phyloP scores from a whole-genome alignment of 2,113 vertebrate genomes.

The Spilogale gracilis region DNA sequence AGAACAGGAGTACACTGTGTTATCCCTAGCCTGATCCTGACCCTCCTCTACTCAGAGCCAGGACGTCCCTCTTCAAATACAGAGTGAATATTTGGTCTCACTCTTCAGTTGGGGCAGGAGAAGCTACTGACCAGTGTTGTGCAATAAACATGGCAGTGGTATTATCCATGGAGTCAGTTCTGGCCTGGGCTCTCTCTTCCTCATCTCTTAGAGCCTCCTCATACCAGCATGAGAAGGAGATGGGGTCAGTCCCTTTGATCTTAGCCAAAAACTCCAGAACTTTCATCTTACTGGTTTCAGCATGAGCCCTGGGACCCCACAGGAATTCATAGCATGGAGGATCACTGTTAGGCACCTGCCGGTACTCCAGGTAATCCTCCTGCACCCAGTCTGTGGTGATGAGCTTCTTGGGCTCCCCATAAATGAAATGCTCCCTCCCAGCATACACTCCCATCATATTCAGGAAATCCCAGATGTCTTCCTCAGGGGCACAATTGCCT shows the following conservation, averaged over 20 bases:
- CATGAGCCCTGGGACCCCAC: conserved; percentile 70
- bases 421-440: conserved; percentile 63
- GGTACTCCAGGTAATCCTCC: conserved; percentile 64
- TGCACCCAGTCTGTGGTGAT: conserved; percentile 48
- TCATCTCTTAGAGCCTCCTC: conserved; percentile 53
- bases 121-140: not conserved
- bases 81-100: not conserved
- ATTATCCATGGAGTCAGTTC: rapidly evolving
- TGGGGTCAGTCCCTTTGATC: not conserved
- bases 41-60: not conserved
- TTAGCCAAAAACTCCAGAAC: conserved; percentile 62
- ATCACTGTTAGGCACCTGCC: not conserved
- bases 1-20: not conserved
- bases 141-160: not conserved
- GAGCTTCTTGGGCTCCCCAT: conserved; percentile 65
- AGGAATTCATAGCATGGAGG: conserved; percentile 12
- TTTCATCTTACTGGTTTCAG: conserved; percentile 68
- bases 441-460: conserved; percentile 30
- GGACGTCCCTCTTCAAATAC: not conserved
- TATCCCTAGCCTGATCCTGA: not conserved
- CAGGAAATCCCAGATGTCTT: conserved; percentile 63
- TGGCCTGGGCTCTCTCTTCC: not conserved
- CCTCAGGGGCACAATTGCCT: conserved; percentile 37
- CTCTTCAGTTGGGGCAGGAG: not conserved
- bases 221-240: not conserved